phyloP scores from a whole-genome alignment of 2,888 invertebrate species.

The Ormyrus thymus region DNA sequence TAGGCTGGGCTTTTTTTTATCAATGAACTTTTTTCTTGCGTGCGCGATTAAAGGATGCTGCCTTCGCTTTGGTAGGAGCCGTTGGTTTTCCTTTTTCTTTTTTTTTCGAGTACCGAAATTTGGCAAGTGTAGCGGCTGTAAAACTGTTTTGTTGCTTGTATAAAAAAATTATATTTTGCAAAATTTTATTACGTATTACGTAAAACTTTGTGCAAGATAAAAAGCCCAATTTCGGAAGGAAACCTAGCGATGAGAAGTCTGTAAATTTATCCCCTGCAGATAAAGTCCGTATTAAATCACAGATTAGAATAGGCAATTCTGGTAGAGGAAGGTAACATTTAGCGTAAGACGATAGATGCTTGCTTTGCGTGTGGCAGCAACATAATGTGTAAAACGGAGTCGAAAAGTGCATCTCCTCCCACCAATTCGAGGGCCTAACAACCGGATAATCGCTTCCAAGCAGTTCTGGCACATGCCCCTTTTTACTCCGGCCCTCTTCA shows the following conservation, averaged over 20 bases:
- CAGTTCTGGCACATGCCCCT: conserved; percentile 52
- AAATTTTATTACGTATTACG: too few relatives aligned
- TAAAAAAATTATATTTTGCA: too few relatives aligned
- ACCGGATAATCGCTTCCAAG: conserved; percentile 66
- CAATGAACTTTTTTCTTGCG: conserved; percentile 4
- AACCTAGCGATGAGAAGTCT: background rate
- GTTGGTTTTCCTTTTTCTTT: too few relatives aligned
- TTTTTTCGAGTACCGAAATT: too few relatives aligned
- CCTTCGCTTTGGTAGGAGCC: too few relatives aligned
- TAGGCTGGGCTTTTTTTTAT: conserved; percentile 26
- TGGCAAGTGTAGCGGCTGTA: too few relatives aligned
- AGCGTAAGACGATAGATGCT: conserved; percentile 32
- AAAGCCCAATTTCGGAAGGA: too few relatives aligned
- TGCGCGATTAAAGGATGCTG: too few relatives aligned
- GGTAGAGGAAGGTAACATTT: conserved; percentile 35
- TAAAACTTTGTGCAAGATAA: too few relatives aligned
- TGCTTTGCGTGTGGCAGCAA: conserved; percentile 57
- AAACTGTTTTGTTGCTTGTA: too few relatives aligned
- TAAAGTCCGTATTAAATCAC: conserved; percentile 5
- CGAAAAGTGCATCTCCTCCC: conserved; percentile 63
- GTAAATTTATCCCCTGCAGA: background rate
- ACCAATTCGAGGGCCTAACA: conserved; percentile 63
- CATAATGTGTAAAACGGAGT: conserved; percentile 59
- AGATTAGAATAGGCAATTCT: conserved; percentile 25
- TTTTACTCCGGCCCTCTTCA: conserved; percentile 49